Base-by-base conservation (phyloP, 2,888 invertebrate species). In the Ophraella communa region DNA sequence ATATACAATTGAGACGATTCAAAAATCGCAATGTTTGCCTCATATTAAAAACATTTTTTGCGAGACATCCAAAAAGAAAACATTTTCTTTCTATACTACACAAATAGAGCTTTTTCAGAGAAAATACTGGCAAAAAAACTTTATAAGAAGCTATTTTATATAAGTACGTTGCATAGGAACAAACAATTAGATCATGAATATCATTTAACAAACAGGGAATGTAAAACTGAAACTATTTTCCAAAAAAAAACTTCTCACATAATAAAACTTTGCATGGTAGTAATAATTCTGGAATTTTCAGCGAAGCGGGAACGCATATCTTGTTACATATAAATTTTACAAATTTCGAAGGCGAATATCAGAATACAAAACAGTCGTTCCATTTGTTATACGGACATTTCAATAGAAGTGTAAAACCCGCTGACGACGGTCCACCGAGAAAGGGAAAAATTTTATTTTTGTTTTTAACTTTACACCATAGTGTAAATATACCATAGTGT, bases 71-170 rank as follows among this genome's bases (percentile, higher is more conserved):
- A 75, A 73, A 73, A 74, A 70, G 70, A 68, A 73, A 73, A 68
- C 60, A 64, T 63, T 71, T 69, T 73, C 24, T 33, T 64, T 69
- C 67, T 71, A 71, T 68, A 63, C 69, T 71, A 69, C 67, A 71
- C 69, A 62, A 68, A 68, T 74, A 75, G 74, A 74, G 75, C 76
- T 71, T 52, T n/a, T 71, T 71, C 72, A 73, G 71, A 69, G 70
- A 73, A 77, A 76, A 77, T 77, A 78, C 77, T 78, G 78, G 78
- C 78, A 76, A 76, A 76, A 73, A 65, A 69, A 67, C 69, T 64
- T 65, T 61, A 39, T 39, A 68, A 69, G 62, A 70, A 69, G 70
- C 68, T 72, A 68, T 61, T 66, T 56, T 56, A 67, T 64, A 71
- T 78, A 78, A 78, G 77, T 77, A 77, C 77, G 75, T 73, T 72